Base-by-base conservation (phyloP, 1,140 invertebrate species). In the Andrena cerasifolii region DNA sequence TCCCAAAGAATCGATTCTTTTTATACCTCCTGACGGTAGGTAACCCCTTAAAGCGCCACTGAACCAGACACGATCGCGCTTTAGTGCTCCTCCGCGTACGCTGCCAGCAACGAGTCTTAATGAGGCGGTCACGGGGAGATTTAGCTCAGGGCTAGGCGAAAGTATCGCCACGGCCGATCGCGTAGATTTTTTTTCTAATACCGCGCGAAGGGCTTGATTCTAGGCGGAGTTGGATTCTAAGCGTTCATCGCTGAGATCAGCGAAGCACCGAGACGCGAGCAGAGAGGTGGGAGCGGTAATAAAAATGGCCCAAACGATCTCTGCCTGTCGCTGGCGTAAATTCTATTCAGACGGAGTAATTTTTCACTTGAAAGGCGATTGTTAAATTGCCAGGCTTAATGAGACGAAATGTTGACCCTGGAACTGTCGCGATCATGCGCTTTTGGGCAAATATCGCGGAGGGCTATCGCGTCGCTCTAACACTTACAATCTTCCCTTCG, bases 91-190 rank as follows among this genome's bases (percentile, higher is more conserved):
- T 59, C 63, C 45, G 66, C 66, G 70, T 79, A 72, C 66, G 83
- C 78, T 18, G 58, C 74, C 51, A 31, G 62, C 73, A 56, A 77
- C 68, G 70, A 77, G 47, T 78, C 66, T 82, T 80, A 82, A 83
- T 84, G 82, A 77, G 59, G 78, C 74, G 81, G 74, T 81, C 83
- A 84, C 72, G 79, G 73, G 81, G 82, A 80, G 77, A 83, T 84
- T 82, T 80, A 85, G 78, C 78, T 83, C 89, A 89, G 88, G 87
- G 89, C 84, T 85, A 84, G 84, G 84, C 87, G 78, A 89, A 89
- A 89, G 88, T 91, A 87, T 82, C 83, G 86, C 66, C 76, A 84
- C 86, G 88, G 85, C 88, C 88, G 88, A 88, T 89, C 89, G 87
- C 84, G 80, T 70, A 76, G 89, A 89, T 88, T 49, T 63, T 59